phyloP scores from a whole-genome alignment of 2,797 vertebrate genomes.

The Alosa sapidissima region DNA sequence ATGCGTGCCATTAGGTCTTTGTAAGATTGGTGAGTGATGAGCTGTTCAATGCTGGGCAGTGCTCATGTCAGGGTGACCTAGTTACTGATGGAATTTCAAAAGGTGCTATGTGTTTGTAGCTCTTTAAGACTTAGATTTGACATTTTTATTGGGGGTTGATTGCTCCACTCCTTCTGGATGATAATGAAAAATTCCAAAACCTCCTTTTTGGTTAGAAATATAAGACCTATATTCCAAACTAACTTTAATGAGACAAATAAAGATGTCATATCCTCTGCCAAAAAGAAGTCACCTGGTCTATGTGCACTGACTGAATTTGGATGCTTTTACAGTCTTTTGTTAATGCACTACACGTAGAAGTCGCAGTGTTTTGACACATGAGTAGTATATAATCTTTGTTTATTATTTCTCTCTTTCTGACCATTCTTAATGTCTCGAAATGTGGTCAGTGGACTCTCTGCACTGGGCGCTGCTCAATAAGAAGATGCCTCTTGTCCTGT shows the following conservation, averaged over 20 bases:
- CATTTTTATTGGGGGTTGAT: neutral
- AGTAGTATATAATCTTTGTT: neutral
- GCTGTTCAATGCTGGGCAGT: neutral
- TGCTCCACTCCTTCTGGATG: neutral
- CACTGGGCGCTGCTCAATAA: too few species aligned
- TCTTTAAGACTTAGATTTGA: neutral
- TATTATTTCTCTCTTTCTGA: neutral
- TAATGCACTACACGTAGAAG: neutral
- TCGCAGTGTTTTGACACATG: neutral
- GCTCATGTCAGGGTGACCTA: constrained; percentile 11
- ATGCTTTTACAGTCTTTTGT: neutral
- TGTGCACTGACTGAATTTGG: neutral
- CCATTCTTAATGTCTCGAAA: too few species aligned
- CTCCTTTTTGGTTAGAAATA: neutral
- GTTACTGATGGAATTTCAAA: neutral
- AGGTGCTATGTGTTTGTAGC: constrained; percentile 13
- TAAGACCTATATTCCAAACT: neutral
- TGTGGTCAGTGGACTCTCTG: too few species aligned
- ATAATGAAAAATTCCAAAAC: neutral
- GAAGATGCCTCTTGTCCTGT: too few species aligned
- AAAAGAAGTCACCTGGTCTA: neutral
- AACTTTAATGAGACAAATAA: constrained; percentile 8
- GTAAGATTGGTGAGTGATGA: neutral
- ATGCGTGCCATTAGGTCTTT: neutral
- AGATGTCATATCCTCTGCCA: neutral